Percentiles rank a stretch among this genome's conserved stretches.
Evolutionary conservation across 2,797 vertebrate species (phyloP).

Genomic region (Selene dorsalis): DNA sequence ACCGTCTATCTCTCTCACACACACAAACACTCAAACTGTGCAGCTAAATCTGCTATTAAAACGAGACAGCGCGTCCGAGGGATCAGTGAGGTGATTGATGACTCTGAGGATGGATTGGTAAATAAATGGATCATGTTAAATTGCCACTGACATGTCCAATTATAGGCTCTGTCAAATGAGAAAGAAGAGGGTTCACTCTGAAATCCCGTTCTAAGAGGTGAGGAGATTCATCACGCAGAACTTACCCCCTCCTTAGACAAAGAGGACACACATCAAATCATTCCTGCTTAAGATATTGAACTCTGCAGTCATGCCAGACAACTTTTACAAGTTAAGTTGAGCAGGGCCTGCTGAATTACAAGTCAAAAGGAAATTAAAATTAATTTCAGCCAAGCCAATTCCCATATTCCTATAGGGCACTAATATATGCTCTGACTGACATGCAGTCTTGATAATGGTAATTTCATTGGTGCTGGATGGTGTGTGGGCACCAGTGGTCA

Average conservation of each 20-base stretch:
- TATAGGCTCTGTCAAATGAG: conserved; percentile 83
- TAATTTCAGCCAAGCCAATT: neutral
- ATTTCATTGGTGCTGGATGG: conserved; percentile 8
- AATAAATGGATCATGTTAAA: conserved; percentile 87
- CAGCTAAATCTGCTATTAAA: conserved; percentile 28
- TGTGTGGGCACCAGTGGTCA: neutral
- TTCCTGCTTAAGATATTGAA: conserved; percentile 59
- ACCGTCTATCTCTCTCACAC: conserved; percentile 35
- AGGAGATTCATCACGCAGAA: conserved; percentile 79
- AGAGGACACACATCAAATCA: conserved; percentile 65
- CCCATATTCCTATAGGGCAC: neutral
- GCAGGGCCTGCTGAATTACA: conserved; percentile 3
- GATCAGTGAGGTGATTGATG: conserved; percentile 79
- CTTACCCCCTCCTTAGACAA: conserved; percentile 52
- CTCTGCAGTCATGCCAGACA: conserved; percentile 45
- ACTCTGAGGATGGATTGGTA: conserved; percentile 79
- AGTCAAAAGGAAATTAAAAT: conserved; percentile 12
- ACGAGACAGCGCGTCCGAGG: conserved; percentile 36
- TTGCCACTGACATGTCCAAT: conserved; percentile 86
- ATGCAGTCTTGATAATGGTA: neutral
- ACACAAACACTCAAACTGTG: conserved; percentile 41
- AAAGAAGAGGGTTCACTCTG: conserved; percentile 70
- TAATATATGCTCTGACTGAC: neutral
- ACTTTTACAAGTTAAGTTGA: conserved; percentile 42
- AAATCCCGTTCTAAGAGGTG: conserved; percentile 79